Evolutionary conservation across 92 coral and sea anemone species (phyloP), one percentile per base, ranked within the genome.

Genomic region (Umimayanthus kanabou): DNA sequence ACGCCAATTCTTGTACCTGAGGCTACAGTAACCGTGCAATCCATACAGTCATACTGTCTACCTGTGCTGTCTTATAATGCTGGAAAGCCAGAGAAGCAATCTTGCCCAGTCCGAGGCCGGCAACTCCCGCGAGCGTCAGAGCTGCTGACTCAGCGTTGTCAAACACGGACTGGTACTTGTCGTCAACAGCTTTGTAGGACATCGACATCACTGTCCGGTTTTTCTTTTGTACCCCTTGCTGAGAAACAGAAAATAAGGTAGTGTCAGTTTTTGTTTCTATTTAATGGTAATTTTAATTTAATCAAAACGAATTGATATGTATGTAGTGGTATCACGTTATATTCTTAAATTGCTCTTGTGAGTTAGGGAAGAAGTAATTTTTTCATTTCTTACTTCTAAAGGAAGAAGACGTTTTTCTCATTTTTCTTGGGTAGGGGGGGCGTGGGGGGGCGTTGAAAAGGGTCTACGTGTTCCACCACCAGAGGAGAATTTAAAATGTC

Each of bases 51-150:
- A 8, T 13, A 53, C 58, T 2, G 4, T 13, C 22, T 69, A 82
- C 86, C 86, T 82, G 86, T 67, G 77, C 76, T 23, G 77, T 82
- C n/a, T 69, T 82, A 14, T 82, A 82, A 43, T 69, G 43, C 49
- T 82, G 73, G 42, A 82, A 82, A 49, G 76, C 10, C 4, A 43
- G 22, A 1, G 40, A 6, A 18, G 86, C 77, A 5, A 82, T 25
- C 16, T 67, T 67, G 16, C 49, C 86, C 14, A 82, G 77, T 20
- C 61, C 86, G 26, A 82, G 5, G 23, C 86, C 86, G 0, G 40
- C 86, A 70, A 82, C 43, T 6, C 77, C 86, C 72, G 86, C 22
- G 15, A 82, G 58, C 7, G 86, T 65, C 14, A 82, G 6, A 0
- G 86, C 86, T 0, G 86, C 86, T 30, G 76, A 15, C 3, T 42